phyloP scores from a whole-genome alignment of 2,888 invertebrate genomes.

The Chalcis sispes region DNA sequence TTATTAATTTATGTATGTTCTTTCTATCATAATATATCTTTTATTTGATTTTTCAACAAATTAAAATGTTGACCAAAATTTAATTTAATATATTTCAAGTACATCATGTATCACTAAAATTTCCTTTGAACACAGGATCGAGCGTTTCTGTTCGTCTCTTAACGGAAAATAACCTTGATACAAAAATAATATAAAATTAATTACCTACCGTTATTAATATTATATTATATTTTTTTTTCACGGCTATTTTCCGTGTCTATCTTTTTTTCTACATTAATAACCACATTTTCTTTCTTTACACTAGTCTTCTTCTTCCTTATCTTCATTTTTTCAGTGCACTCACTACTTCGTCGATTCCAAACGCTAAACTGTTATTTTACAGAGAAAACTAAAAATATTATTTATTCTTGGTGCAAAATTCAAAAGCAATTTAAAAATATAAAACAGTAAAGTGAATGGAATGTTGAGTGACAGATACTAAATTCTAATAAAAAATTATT shows the following conservation, averaged over 20 bases:
- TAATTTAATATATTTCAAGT: background rate
- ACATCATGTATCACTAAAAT: slow-evolving; percentile 28
- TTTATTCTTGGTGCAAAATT: background rate
- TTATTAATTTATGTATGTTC: slow-evolving; percentile 8
- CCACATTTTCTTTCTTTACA: slow-evolving; percentile 11
- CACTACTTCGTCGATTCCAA: slow-evolving; percentile 11
- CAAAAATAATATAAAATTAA: slow-evolving; percentile 19
- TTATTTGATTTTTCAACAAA: slow-evolving; percentile 15
- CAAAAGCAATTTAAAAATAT: background rate
- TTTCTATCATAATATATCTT: slow-evolving; percentile 20
- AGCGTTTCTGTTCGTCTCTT: slow-evolving; percentile 61
- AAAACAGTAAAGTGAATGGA: slow-evolving; percentile 19
- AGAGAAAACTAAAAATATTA: background rate
- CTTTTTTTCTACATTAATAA: slow-evolving; percentile 12
- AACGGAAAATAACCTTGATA: slow-evolving; percentile 15
- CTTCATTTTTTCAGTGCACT: slow-evolving; percentile 29
- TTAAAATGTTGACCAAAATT: background rate
- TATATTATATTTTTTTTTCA: slow-evolving; percentile 10
- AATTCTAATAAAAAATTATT: slow-evolving; percentile 31
- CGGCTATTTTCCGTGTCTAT: slow-evolving; percentile 14
- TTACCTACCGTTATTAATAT: background rate
- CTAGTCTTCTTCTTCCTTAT: slow-evolving; percentile 19
- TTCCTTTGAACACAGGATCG: slow-evolving; percentile 74
- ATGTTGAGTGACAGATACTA: slow-evolving; percentile 23
- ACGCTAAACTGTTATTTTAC: slow-evolving; percentile 2